Evolutionary conservation across 2,888 invertebrate genomes (phyloP).

Genomic region (Orthosia incerta): DNA sequence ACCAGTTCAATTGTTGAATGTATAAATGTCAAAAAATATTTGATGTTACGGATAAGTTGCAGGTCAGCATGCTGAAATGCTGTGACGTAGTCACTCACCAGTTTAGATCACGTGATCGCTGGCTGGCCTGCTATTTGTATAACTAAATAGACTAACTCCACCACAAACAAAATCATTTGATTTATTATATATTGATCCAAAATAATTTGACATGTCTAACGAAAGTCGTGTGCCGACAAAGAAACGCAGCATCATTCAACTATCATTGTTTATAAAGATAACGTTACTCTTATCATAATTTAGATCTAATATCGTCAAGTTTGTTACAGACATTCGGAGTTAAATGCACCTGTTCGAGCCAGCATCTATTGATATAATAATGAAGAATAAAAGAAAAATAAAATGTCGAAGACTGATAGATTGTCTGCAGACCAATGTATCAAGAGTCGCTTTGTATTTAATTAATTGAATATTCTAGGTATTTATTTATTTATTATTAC

Average conservation of each 20-base stretch:
- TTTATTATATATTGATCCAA: slow-evolving; percentile 58
- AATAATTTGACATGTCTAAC: slow-evolving; percentile 74
- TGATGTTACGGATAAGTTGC: too few relatives aligned
- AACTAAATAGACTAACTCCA: too few relatives aligned
- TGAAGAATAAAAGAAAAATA: too few relatives aligned
- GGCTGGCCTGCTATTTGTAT: too few relatives aligned
- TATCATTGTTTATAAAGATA: slow-evolving; percentile 10
- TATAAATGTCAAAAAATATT: too few relatives aligned
- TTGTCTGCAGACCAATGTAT: neutral
- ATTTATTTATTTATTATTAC: too few relatives aligned
- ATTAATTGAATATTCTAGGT: too few relatives aligned
- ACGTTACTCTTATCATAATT: neutral
- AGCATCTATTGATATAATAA: slow-evolving; percentile 7
- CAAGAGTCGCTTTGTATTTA: too few relatives aligned
- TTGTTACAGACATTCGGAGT: slow-evolving; percentile 31
- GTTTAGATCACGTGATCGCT: too few relatives aligned
- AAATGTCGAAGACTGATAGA: neutral
- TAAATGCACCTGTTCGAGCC: slow-evolving; percentile 33
- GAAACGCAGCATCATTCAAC: slow-evolving; percentile 49
- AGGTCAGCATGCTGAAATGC: too few relatives aligned
- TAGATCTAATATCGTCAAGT: slow-evolving; percentile 21
- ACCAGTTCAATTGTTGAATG: too few relatives aligned
- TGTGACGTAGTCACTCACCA: too few relatives aligned
- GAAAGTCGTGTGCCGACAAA: slow-evolving; percentile 60
- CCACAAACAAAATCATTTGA: neutral